A percentile compares a stretch with the other conserved stretches of the same genome.
phyloP scores from a whole-genome alignment of 1,140 invertebrate genomes.

The Panulirus ornatus region DNA sequence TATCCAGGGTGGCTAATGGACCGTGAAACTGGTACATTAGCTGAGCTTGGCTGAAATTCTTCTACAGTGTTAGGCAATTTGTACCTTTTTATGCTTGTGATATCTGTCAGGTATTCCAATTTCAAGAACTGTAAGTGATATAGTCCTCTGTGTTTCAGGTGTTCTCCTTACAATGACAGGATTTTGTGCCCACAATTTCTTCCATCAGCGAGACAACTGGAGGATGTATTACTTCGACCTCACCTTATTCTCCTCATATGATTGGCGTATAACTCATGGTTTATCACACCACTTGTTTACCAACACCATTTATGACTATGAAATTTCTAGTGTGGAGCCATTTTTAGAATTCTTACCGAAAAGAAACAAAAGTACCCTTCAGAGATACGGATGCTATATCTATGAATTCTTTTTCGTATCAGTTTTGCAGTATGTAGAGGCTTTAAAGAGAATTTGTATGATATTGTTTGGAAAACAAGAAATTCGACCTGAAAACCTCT shows the following conservation, averaged over 20 bases:
- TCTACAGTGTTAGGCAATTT: too few species aligned
- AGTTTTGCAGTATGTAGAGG: constrained; percentile 78
- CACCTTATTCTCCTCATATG: constrained; percentile 82
- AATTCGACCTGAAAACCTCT: constrained; percentile 18
- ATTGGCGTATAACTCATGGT: constrained; percentile 88
- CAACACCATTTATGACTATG: constrained; percentile 86
- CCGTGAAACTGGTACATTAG: too few species aligned
- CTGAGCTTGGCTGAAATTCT: too few species aligned
- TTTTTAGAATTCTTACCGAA: constrained; percentile 84
- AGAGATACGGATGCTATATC: constrained; percentile 79
- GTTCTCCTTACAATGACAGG: constrained; percentile 20
- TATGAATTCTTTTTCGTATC: constrained; percentile 81
- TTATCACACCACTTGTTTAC: constrained; percentile 90
- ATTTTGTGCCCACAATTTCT: constrained; percentile 87
- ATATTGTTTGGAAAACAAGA: constrained; percentile 36
- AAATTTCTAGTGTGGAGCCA: constrained; percentile 86
- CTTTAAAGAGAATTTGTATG: constrained; percentile 75
- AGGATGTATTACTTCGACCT: constrained; percentile 90
- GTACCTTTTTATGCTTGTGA: too few species aligned
- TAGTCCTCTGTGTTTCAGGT: constrained; percentile 35
- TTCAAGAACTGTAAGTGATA: too few species aligned
- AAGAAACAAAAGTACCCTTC: constrained; percentile 78
- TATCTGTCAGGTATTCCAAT: too few species aligned
- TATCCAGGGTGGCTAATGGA: too few species aligned
- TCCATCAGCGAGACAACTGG: constrained; percentile 88